Evolutionary conservation across 2,113 vertebrate species (phyloP), one percentile per base, ranked within the genome.

Genomic region (Tyrannus savana): DNA sequence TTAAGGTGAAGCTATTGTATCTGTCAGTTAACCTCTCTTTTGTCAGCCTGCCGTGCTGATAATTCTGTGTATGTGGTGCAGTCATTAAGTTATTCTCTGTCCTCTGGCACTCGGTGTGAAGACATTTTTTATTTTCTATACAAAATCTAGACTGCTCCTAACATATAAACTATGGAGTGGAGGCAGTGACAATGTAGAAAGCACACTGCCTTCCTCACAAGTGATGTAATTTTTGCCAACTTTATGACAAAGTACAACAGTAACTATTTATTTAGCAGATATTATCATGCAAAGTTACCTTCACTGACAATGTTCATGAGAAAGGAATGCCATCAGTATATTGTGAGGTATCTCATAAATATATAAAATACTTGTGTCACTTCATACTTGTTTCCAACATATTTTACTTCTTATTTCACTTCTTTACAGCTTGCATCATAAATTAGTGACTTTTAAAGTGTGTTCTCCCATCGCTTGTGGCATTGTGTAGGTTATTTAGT

Each of bases 11-110:
- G 68, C 68, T 93, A 60, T 90, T 90, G 64, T 75, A 81, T 81
- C 79, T 95, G 92, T 94, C 95, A 93, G 85, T 94, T 96, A 92
- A 96, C 83, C 83, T 95, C 83, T 78, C 74, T 79, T 84, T 89
- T 96, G 93, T 96, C 83, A 90, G 53, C 83, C 53, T 96, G 62
- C 88, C 77, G 74, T 44, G 66, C 60, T 84, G 83, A 72, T 95
- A 60, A 89, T 90, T 94, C 53, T 89, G 35, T 87, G 39, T 85
- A 10, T 75, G 49, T 66, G 46, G 41, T 42, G 50, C 42, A 39
- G 56, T 78, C 64, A 68, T 88, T 80, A 80, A 55, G n/a, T 44
- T 74, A 18, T 72, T 88, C 83, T 49, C 37, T 87, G 76, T 90
- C 88, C 85, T 84, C 64, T 92, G 72, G 49, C n/a, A n/a, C 49